Evolutionary conservation across 2,888 invertebrate genomes (phyloP).

Genomic region (Stictocephala bisonia): DNA sequence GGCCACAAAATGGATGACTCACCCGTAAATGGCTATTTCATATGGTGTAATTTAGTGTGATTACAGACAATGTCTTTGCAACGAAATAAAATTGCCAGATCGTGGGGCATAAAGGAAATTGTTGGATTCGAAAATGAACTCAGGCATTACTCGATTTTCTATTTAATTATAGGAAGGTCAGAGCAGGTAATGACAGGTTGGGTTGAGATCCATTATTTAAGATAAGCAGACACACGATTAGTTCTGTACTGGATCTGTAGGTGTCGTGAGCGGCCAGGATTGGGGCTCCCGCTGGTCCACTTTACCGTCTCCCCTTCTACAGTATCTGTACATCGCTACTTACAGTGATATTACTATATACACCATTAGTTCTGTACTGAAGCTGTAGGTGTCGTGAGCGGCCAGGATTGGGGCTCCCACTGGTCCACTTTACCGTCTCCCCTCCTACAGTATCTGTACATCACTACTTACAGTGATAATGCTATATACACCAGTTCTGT

Average conservation of each 20-base stretch:
- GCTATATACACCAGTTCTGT: slow-evolving; percentile 41
- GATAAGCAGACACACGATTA: slow-evolving; percentile 45
- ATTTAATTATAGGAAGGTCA: slow-evolving; percentile 46
- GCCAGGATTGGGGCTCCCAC: no score
- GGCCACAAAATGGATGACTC: slow-evolving; percentile 45
- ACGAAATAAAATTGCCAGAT: slow-evolving; percentile 46
- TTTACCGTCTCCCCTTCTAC: no score
- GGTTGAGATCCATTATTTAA: slow-evolving; percentile 47
- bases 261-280: slow-evolving; percentile 26
- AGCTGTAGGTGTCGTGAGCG: slow-evolving; percentile 19
- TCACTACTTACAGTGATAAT: no score
- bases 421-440: no score
- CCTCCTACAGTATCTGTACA: no score
- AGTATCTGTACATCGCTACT: no score
- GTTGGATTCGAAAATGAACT: slow-evolving; percentile 46
- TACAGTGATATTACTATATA: slow-evolving; percentile 43
- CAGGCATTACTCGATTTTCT: slow-evolving; percentile 48
- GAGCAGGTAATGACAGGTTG: slow-evolving; percentile 43
- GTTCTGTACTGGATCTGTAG: slow-evolving; percentile 27
- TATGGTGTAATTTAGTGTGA: slow-evolving; percentile 45
- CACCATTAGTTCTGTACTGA: slow-evolving; percentile 43
- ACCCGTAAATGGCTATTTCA: slow-evolving; percentile 47
- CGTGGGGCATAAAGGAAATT: slow-evolving; percentile 46
- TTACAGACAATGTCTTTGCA: slow-evolving; percentile 46
- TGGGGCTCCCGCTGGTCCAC: no score